A percentile compares a stretch with the other conserved stretches of the same genome.
Conservation (phyloP, 1,140 invertebrate species). For the Papilio glaucus region DNA sequence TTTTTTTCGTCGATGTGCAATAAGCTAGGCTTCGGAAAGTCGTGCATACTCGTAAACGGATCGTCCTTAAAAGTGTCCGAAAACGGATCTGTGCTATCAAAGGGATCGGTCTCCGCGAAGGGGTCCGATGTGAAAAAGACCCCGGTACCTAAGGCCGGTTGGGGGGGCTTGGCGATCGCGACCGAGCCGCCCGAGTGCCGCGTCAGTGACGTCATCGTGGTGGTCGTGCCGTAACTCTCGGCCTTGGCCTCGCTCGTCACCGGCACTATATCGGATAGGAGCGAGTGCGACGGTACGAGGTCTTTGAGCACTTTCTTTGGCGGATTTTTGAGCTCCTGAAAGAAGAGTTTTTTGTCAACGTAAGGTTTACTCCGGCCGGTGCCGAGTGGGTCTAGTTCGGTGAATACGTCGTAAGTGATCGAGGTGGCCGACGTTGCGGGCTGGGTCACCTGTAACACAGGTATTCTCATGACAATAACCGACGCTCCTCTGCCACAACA, state of each 20-base stretch:
- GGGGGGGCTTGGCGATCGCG: constrained; percentile 72
- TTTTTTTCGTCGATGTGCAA: constrained; percentile 59
- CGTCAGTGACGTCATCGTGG: constrained; percentile 77
- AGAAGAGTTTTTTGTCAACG: constrained; percentile 97
- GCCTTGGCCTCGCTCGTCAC: constrained; percentile 55
- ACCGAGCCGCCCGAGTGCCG: constrained; percentile 81
- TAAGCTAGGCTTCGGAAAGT: constrained; percentile 68
- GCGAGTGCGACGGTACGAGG: constrained; percentile 83
- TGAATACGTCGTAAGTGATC: constrained; percentile 91
- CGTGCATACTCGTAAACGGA: constrained; percentile 84
- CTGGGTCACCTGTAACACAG: constrained; percentile 76
- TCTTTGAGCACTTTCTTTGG: constrained; percentile 95
- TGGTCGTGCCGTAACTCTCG: constrained; percentile 68
- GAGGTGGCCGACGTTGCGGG: constrained; percentile 57
- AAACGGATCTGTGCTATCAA: constrained; percentile 87
- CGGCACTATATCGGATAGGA: constrained; percentile 69
- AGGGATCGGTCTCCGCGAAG: constrained; percentile 88
- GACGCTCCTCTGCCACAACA: not conserved
- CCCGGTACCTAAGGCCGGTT: constrained; percentile 51
- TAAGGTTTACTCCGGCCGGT: constrained; percentile 95
- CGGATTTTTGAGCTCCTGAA: constrained; percentile 96
- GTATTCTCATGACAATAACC: constrained; percentile 37
- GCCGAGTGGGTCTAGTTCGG: constrained; percentile 95
- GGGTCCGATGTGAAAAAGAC: constrained; percentile 85
- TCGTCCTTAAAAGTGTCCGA: constrained; percentile 84